Base-by-base conservation (phyloP, 2,888 invertebrate species). In the Anticlea derivata region DNA sequence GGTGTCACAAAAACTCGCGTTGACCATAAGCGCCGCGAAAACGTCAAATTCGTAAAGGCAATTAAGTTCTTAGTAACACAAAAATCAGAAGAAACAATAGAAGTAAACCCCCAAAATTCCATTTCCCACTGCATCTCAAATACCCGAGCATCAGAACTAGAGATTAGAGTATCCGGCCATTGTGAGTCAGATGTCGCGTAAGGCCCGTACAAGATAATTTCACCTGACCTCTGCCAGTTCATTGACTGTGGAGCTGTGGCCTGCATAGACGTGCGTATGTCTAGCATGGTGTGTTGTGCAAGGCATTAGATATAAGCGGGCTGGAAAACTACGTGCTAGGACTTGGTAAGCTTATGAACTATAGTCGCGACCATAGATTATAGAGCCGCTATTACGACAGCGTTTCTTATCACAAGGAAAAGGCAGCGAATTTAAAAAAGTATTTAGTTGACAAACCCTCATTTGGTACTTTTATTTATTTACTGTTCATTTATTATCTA, bases 191-290 rank as follows among this genome's bases (percentile, higher is more conserved):
- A 81, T 84, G 86, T 88, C 86, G 83, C 84, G 68, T 80, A 80
- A 79, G 82, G 79, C 78, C 60, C 71, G 49, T 77, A 77, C 80
- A 78, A 87, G 88, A 87, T 89, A 88, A 88, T 89, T 89, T 87
- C 89, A 88, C 89, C 87, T 89, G 89, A 89, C 89, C 89, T 82
- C 87, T 85, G 77, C 75, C 78, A 80, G 89, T 89, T 89, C 89
- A 88, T 86, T 89, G 88, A 89, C 88, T 89, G 88, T 52, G 39
- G 44, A 31, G 46, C 52, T 53, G 52, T 78, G 77, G 77, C 77
- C 78, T 82, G 86, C 86, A 86, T 85, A 87, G 86, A 82, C 80
- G 80, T 85, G 86, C 86, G 87, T 87, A 85, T 74, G 83, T 83
- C 88, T 87, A 86, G 80, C 68, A 72, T 50, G 46, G 52, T 27